A percentile compares a stretch with the other conserved stretches of the same genome.
phyloP scores from a whole-genome alignment of 2,113 vertebrate species.

The Todiramphus saurophagus region DNA sequence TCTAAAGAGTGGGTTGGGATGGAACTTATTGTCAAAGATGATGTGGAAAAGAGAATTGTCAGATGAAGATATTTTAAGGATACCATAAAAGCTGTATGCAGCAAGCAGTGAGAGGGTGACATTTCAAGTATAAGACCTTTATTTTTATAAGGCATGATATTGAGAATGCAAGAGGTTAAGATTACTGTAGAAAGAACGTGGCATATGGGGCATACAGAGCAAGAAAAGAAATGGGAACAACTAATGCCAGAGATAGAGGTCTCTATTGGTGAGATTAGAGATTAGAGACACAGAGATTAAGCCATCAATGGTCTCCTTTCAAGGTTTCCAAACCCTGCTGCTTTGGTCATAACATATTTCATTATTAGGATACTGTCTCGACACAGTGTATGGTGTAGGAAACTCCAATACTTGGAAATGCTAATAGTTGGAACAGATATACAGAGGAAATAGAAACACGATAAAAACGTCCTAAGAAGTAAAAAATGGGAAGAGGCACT shows the following conservation, averaged over 20 bases:
- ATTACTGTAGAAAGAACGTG: not conserved
- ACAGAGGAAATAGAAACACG: not conserved
- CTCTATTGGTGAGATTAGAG: not conserved
- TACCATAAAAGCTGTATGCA: not conserved
- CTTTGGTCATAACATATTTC: not conserved
- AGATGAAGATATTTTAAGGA: not conserved
- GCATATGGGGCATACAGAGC: fast-evolving
- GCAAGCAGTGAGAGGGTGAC: not conserved
- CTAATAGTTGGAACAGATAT: not conserved
- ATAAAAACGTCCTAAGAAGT: not conserved
- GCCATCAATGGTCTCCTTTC: not conserved
- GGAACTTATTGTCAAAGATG: not conserved
- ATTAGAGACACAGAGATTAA: not conserved
- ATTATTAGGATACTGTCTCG: not conserved
- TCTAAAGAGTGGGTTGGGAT: not conserved
- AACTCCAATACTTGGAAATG: not conserved
- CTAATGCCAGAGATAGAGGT: not conserved
- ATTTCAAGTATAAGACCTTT: not conserved
- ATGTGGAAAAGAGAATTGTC: not conserved
- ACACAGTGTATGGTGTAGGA: not conserved
- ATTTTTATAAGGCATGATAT: not conserved
- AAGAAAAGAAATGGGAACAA: not conserved
- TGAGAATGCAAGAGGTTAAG: not conserved
- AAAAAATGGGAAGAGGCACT: not conserved
- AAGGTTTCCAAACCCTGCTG: not conserved